Evolutionary conservation across 2,888 invertebrate species (phyloP).

Genomic region (Lysandra coridon): DNA sequence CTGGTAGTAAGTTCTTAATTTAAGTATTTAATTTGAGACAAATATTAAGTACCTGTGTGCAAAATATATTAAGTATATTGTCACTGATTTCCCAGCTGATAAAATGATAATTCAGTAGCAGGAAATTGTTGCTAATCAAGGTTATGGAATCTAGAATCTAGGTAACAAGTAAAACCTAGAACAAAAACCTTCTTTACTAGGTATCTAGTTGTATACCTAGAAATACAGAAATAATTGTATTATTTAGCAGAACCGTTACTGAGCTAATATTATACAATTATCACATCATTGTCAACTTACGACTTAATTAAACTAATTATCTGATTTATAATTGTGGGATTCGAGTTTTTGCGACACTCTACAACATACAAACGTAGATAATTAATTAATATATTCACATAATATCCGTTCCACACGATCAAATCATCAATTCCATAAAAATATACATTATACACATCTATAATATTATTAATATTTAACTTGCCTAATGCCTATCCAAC

Average conservation of each 20-base stretch:
- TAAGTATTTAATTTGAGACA: too few relatives aligned
- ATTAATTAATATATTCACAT: too few relatives aligned
- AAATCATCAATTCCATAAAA: too few relatives aligned
- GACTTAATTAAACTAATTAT: neutral
- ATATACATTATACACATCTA: too few relatives aligned
- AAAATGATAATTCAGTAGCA: neutral
- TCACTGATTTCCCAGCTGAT: neutral
- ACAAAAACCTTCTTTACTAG: neutral
- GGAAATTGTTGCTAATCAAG: neutral
- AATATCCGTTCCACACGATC: too few relatives aligned
- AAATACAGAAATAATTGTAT: neutral
- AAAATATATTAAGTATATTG: neutral
- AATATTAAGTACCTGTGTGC: neutral
- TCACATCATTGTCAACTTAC: conserved; percentile 7
- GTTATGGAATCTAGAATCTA: neutral
- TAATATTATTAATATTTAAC: too few relatives aligned
- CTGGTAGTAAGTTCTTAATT: too few relatives aligned
- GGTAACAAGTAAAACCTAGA: neutral
- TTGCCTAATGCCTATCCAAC: too few relatives aligned
- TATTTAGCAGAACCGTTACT: neutral
- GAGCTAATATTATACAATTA: conserved; percentile 11
- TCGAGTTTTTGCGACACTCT: neutral
- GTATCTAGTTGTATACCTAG: neutral
- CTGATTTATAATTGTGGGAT: neutral
- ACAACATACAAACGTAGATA: too few relatives aligned